Evolutionary conservation across 2,113 vertebrate genomes (phyloP).

Genomic region (Cyphomyrus discorhynchus): DNA sequence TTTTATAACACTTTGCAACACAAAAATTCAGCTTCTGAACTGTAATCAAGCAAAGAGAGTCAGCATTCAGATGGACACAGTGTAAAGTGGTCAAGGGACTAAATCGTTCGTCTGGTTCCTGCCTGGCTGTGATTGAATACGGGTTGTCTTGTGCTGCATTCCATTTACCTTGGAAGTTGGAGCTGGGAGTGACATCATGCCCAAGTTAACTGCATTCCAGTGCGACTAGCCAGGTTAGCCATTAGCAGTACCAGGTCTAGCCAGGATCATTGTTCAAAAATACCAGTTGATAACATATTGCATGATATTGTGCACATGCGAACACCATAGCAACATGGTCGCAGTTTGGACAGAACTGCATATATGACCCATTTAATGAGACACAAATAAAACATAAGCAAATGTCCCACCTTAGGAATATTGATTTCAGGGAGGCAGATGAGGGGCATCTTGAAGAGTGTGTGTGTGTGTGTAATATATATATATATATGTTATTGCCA

Average conservation of each 20-base stretch:
- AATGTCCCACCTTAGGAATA: neutral
- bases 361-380: neutral
- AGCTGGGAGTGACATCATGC: neutral
- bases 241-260: neutral
- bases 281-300: no score
- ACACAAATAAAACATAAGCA: neutral
- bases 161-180: neutral
- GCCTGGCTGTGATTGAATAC: neutral
- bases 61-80: neutral
- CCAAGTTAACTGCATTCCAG: neutral
- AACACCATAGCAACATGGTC: neutral
- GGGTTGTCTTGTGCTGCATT: neutral
- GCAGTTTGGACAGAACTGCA: neutral
- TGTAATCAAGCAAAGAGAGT: neutral
- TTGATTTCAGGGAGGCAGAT: neutral
- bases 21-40: neutral
- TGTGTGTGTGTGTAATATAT: neutral
- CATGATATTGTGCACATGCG: neutral
- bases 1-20: neutral
- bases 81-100: neutral
- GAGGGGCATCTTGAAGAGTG: no score
- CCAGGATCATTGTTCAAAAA: no score
- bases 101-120: neutral
- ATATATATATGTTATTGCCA: no score
- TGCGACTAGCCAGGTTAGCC: neutral